These are phyloP conservation scores for Botrylloides violaceus DNA, from an alignment of 23 tunicate species.

Conservation along the genomic window DNA sequence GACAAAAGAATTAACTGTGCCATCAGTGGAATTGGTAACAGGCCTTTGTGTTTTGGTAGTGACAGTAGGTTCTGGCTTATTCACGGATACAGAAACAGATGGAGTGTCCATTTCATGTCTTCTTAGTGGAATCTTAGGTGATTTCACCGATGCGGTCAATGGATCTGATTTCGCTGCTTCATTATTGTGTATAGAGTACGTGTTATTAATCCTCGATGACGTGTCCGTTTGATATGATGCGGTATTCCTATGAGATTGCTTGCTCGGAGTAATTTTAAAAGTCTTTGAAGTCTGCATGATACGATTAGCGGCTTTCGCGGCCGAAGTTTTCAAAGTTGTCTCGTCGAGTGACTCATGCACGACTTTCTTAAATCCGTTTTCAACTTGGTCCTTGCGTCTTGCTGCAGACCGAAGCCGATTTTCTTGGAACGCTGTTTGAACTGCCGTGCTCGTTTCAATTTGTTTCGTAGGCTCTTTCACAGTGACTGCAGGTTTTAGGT, in stretches of 20 bases:
- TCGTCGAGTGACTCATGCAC: slow-evolving; percentile 11
- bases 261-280: slow-evolving; percentile 16
- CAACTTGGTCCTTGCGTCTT: background rate
- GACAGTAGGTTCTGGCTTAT: background rate
- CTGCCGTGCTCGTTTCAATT: background rate
- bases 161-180: background rate
- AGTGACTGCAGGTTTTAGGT: background rate
- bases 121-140: background rate
- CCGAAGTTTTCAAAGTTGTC: slow-evolving; percentile 7
- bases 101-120: background rate
- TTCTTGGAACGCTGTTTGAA: background rate
- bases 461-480: background rate
- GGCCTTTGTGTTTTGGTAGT: background rate
- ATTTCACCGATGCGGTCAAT: background rate
- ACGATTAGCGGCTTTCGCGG: background rate
- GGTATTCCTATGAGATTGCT: background rate
- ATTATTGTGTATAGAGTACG: background rate
- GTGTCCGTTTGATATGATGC: no score
- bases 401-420: background rate
- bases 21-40: no score
- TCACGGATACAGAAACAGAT: background rate
- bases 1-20: no score
- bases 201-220: no score
- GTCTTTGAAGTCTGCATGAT: slow-evolving; percentile 9
- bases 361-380: background rate